Conservation (phyloP, 2,797 vertebrate genomes). For the Molossus molossus region DNA sequence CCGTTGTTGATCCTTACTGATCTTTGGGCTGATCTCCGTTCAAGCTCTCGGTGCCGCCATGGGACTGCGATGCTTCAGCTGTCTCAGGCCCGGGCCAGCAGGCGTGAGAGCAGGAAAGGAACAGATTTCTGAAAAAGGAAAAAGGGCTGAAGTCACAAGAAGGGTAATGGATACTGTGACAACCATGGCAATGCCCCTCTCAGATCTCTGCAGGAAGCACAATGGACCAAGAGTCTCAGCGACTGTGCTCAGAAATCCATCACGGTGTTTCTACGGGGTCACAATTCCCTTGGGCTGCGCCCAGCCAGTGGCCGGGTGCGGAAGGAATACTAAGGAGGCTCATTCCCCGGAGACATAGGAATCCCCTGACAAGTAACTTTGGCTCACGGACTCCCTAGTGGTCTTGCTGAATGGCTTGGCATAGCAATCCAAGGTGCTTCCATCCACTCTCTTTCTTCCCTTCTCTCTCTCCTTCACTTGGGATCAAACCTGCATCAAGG, state of each 20-base stretch:
- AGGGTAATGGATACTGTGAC: not conserved
- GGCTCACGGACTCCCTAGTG: not conserved
- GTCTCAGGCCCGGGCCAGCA: not conserved
- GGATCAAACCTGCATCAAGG: not conserved
- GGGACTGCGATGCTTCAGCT: not conserved
- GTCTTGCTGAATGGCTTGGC: not conserved
- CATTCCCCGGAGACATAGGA: not conserved
- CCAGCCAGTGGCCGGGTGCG: not conserved
- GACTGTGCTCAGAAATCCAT: not conserved
- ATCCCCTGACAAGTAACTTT: not conserved
- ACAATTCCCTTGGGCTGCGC: not conserved
- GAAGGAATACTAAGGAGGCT: not conserved
- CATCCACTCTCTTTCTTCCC: not conserved
- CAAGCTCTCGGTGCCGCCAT: not conserved
- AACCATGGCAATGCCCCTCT: accelerated
- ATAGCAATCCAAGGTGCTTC: not conserved
- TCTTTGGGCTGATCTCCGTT: not conserved
- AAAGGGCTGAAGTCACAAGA: not conserved
- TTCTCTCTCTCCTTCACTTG: not conserved
- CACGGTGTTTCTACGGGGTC: not conserved
- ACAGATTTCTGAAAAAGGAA: not conserved
- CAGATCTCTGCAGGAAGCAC: not conserved
- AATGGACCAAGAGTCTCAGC: not conserved
- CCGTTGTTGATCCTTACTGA: not conserved
- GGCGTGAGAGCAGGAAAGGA: not conserved